These are phyloP conservation scores for Mycteria americana DNA, from an alignment of 2,797 vertebrate genomes.

Conservation along the genomic window DNA sequence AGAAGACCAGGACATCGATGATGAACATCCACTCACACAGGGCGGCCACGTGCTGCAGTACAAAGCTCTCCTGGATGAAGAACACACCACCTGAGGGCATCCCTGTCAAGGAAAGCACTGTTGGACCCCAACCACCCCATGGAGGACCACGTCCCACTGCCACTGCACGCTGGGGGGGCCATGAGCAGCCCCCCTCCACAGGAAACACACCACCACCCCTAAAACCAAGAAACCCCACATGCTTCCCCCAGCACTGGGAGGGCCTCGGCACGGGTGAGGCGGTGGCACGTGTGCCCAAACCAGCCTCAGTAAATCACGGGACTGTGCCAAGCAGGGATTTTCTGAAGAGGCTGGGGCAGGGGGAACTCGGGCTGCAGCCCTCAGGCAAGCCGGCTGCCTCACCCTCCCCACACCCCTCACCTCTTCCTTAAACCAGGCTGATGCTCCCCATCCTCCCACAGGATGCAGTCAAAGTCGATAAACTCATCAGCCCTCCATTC, in stretches of 20 bases:
- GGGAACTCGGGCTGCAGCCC: neutral
- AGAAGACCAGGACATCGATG: constrained; percentile 94
- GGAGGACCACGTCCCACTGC: neutral
- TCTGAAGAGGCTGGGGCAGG: neutral
- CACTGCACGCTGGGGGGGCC: accelerated
- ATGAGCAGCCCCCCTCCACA: neutral
- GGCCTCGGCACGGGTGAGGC: accelerated
- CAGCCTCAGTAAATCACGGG: neutral
- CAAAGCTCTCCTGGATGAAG: constrained; percentile 92
- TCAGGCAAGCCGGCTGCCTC: neutral
- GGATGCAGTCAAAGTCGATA: neutral
- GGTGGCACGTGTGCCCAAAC: neutral
- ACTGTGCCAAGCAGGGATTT: neutral
- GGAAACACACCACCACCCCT: neutral
- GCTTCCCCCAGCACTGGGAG: neutral
- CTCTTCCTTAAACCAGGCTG: neutral
- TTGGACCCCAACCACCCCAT: neutral
- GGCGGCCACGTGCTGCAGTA: constrained; percentile 92
- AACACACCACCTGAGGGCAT: constrained; percentile 84
- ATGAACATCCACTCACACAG: constrained; percentile 98
- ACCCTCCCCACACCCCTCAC: neutral
- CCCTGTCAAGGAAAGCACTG: constrained; percentile 66
- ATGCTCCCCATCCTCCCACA: accelerated
- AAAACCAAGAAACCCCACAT: neutral
- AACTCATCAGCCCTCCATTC: neutral